Conservation (phyloP, 1,140 invertebrate species). For the Philotrypesis tridentata region DNA sequence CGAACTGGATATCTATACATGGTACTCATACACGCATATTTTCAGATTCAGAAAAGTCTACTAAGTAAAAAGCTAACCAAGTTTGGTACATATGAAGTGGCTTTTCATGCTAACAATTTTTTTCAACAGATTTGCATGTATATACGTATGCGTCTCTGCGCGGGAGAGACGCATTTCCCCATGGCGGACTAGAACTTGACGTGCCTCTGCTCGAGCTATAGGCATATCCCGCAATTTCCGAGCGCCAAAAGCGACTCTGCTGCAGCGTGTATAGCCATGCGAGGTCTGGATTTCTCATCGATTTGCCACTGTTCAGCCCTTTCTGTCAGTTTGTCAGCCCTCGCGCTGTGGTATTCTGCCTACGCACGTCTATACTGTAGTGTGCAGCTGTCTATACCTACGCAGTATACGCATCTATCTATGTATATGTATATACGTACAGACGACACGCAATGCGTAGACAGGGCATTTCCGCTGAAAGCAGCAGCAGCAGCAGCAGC, state of each 20-base stretch:
- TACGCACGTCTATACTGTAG: background rate
- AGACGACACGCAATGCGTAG: conserved; percentile 14
- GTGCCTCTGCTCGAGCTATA: background rate
- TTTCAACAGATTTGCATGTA: too few relatives aligned
- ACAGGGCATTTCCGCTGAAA: conserved; percentile 37
- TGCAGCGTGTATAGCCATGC: background rate
- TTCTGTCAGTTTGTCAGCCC: conserved; percentile 33
- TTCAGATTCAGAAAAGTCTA: too few relatives aligned
- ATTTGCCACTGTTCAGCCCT: conserved; percentile 37
- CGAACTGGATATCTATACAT: too few relatives aligned
- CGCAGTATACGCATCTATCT: too few relatives aligned
- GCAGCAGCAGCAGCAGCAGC: conserved; percentile 2
- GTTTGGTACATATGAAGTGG: too few relatives aligned
- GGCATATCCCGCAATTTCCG: conserved; percentile 39
- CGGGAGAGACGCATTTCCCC: background rate
- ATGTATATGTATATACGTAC: background rate
- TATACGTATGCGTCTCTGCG: background rate
- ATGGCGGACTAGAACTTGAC: background rate
- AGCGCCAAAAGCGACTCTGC: conserved; percentile 10
- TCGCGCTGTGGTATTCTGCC: background rate
- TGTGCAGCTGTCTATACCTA: background rate
- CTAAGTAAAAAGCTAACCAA: too few relatives aligned
- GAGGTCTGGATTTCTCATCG: conserved; percentile 47
- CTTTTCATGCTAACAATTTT: too few relatives aligned
- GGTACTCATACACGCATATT: too few relatives aligned